A percentile compares a stretch with the other conserved stretches of the same genome.
These are phyloP conservation scores for Syritta pipiens DNA, from an alignment of 2,888 invertebrate species.

Conservation along the genomic window DNA sequence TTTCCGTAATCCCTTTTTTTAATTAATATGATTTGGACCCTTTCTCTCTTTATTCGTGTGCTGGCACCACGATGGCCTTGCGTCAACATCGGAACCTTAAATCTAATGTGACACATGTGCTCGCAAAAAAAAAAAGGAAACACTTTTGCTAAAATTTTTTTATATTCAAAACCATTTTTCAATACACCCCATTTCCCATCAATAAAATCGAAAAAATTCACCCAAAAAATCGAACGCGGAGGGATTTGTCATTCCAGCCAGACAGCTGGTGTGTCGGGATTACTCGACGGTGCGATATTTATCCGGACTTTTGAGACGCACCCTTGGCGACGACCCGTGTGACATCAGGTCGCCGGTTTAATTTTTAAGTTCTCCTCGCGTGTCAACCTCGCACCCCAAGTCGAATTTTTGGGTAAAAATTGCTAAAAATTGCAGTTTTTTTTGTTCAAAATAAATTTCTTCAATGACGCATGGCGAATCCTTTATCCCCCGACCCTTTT, in stretches of 20 bases:
- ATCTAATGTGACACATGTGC: conserved; percentile 52
- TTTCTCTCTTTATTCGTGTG: conserved; percentile 11
- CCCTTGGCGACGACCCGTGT: conserved; percentile 48
- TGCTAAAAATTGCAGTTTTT: conserved; percentile 70
- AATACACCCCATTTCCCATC: conserved; percentile 49
- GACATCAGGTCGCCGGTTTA: conserved; percentile 65
- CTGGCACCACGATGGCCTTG: conserved; percentile 16
- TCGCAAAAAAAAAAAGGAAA: conserved; percentile 14
- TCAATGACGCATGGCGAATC: conserved; percentile 68
- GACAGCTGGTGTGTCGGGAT: conserved; percentile 59
- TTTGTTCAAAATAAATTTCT: conserved; percentile 30
- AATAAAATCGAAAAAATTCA: conserved; percentile 64
- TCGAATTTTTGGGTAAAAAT: conserved; percentile 73
- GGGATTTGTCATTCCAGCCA: conserved; percentile 62
- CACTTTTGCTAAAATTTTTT: conserved; percentile 48
- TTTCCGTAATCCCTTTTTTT: conserved; percentile 66
- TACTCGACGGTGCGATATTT: conserved; percentile 36
- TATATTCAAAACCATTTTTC: conserved; percentile 44
- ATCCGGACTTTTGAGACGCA: conserved; percentile 43
- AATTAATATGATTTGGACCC: conserved; percentile 64
- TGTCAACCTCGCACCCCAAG: conserved; percentile 66
- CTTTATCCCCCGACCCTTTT: conserved; percentile 48
- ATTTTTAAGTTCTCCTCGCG: conserved; percentile 69
- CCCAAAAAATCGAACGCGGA: conserved; percentile 47
- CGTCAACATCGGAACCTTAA: conserved; percentile 60